Base-by-base conservation (phyloP, 2,888 invertebrate species). In the Xylocampa areola region DNA sequence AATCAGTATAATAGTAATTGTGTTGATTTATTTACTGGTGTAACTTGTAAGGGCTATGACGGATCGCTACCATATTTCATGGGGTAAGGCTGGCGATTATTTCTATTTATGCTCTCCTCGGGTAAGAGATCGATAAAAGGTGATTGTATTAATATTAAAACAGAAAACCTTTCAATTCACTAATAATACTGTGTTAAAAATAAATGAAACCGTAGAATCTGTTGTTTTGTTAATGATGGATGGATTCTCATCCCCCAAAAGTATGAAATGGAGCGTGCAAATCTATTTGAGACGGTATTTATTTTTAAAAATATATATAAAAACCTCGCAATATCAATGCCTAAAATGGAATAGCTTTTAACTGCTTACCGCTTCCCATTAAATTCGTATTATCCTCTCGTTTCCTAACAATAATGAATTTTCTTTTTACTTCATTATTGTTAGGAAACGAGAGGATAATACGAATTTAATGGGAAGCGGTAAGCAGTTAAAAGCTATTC, bases 51-150 rank as follows among this genome's bases (percentile, higher is more conserved):
- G 60, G 60, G 55, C 61, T 63, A 67, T 79, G 82, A 82, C 76
- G 68, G 68, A 82, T 81, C 65, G 71, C 66, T 62, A 68, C 66
- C 60, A 77, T 82, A 77, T 79, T 79, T 82, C 73, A 72, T 37
- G 40, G 62, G 39, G 60, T 60, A 69, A 57, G 63, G 59, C 50
- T 41, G 60, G 17, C 32, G 35, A 49, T 36, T 63, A 54, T 62
- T 68, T 36, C 27, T 50, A 37, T 52, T 65, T 44, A 50, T 39
- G 16, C 41, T 23, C 33, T 37, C 44, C 27, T 64, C 33, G 19
- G 32, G n/a, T 41, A 45, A 16, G 8, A 14, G 40, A 32, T 48
- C 51, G 44, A 67, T 66, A 48, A 43, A 57, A 57, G 35, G 43
- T 44, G 50, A 48, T 48, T 66, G 19, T 41, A 36, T 30, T 45